phyloP scores from a whole-genome alignment of 1,140 invertebrate genomes.

The Bombus picipes region DNA sequence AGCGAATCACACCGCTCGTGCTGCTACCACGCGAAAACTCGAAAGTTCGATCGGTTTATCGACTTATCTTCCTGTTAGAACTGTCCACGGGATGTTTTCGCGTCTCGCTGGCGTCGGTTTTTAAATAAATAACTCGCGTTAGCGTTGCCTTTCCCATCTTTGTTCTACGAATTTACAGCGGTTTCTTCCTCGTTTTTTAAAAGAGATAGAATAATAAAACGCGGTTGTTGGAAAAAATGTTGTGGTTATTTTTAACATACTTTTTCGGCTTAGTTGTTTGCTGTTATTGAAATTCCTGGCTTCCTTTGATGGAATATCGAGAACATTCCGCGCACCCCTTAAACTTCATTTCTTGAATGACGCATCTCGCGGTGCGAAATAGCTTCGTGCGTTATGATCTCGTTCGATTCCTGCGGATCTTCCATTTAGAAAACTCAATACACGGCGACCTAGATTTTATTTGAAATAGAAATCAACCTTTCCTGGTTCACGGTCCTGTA shows the following conservation, averaged over 20 bases:
- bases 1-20: neutral
- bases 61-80: neutral
- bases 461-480: neutral
- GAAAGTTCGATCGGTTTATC: slow-evolving; percentile 6
- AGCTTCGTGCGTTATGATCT: neutral
- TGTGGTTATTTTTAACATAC: neutral
- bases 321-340: neutral
- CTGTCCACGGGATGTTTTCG: too few species aligned
- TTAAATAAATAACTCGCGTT: neutral
- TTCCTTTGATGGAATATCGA: neutral
- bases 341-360: slow-evolving; percentile 19
- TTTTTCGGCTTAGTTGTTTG: neutral
- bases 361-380: neutral
- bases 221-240: neutral
- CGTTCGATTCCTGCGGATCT: neutral
- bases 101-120: neutral
- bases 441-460: neutral
- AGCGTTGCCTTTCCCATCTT: too few species aligned
- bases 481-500: neutral
- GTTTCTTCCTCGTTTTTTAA: neutral
- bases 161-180: neutral
- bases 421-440: neutral
- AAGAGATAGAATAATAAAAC: neutral
- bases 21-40: neutral
- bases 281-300: slow-evolving; percentile 14